phyloP scores from a whole-genome alignment of 2,113 vertebrate species.

The Lamprotornis superbus region DNA sequence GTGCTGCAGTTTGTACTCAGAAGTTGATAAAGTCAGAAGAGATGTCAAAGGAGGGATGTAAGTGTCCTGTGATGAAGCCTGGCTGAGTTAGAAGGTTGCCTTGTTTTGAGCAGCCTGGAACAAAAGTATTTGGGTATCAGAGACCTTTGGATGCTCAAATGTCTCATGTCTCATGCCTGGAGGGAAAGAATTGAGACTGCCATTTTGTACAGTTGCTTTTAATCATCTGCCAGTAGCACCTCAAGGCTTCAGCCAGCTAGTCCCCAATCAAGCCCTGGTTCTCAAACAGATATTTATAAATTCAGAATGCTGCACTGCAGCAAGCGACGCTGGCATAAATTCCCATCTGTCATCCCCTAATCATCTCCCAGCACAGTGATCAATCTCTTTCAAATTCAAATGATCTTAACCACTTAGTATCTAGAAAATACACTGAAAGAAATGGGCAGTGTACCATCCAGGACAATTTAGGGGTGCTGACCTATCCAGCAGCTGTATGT shows the following conservation, averaged over 20 bases:
- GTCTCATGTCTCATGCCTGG: not conserved
- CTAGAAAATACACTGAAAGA: not conserved
- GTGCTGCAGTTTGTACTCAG: not conserved
- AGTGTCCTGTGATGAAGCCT: not conserved
- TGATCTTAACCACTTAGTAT: not conserved
- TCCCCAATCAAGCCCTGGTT: conserved; percentile 24
- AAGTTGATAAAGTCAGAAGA: not conserved
- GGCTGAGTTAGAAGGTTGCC: not conserved
- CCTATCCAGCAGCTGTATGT: not conserved
- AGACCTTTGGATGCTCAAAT: not conserved
- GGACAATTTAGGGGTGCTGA: not conserved
- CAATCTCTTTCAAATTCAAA: conserved; percentile 26
- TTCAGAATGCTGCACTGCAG: conserved; percentile 42
- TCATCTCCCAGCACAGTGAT: conserved; percentile 22
- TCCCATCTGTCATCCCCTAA: conserved; percentile 37
- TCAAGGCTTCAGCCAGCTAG: not conserved
- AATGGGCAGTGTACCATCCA: not conserved
- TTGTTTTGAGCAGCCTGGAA: not conserved
- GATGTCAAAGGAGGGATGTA: not conserved
- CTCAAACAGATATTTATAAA: conserved; percentile 40
- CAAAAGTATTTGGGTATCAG: not conserved
- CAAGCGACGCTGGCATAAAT: not conserved
- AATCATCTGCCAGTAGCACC: not conserved
- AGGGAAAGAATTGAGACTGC: not conserved
- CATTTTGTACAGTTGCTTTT: not conserved